phyloP scores from a whole-genome alignment of 2,113 vertebrate species.

The Lepus americanus region DNA sequence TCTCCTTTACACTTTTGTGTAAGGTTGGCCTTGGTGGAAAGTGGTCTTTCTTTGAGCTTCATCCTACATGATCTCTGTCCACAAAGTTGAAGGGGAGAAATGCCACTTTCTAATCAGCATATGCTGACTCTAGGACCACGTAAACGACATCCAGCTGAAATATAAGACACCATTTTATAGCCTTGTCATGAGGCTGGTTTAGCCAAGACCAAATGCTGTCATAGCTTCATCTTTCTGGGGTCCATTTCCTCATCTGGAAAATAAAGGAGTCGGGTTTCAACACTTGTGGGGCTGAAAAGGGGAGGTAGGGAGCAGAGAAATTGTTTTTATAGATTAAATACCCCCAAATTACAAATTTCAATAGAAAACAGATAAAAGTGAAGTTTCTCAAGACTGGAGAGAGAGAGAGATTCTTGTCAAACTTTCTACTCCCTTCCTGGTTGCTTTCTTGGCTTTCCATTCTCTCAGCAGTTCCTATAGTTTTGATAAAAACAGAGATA shows the following conservation, averaged over 20 bases:
- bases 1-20: slow-evolving; percentile 58
- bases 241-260: slow-evolving; percentile 39
- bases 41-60: slow-evolving; percentile 69
- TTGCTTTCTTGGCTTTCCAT: neutral
- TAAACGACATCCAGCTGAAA: slow-evolving; percentile 64
- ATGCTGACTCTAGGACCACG: slow-evolving; percentile 62
- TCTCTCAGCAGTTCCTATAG: neutral
- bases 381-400: neutral
- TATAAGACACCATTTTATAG: slow-evolving; percentile 46
- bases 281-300: neutral
- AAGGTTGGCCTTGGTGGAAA: slow-evolving; percentile 32
- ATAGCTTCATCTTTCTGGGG: slow-evolving; percentile 8
- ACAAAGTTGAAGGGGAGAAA: slow-evolving; percentile 35
- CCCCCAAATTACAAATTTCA: neutral
- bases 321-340: slow-evolving; percentile 50
- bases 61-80: slow-evolving; percentile 54
- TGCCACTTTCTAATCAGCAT: slow-evolving; percentile 50
- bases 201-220: slow-evolving; percentile 21
- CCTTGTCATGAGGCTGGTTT: slow-evolving; percentile 38
- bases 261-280: slow-evolving; percentile 34
- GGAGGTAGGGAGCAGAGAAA: neutral
- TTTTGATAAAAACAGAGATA: neutral
- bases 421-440: neutral
- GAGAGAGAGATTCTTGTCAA: neutral
- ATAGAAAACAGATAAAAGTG: slow-evolving; percentile 12